These are phyloP conservation scores for Scomber colias DNA, from an alignment of 2,113 vertebrate species.

Conservation along the genomic window DNA sequence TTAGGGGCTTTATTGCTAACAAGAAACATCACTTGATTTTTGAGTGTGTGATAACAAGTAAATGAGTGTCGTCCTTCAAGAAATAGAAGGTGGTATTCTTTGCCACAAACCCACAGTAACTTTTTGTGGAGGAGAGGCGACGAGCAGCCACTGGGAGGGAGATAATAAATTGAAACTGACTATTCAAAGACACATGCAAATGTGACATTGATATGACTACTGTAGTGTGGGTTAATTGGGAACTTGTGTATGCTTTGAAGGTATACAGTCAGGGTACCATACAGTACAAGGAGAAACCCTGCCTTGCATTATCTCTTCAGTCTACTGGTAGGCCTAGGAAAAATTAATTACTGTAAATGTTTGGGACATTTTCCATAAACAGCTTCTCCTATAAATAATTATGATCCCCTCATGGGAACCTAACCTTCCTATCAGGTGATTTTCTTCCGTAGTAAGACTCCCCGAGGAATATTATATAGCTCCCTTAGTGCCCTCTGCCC, in stretches of 20 bases:
- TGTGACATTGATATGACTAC: not conserved
- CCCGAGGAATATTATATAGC: not conserved
- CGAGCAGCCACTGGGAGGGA: not conserved
- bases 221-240: not conserved
- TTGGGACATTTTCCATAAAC: constrained; percentile 45
- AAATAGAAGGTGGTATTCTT: not conserved
- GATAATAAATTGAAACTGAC: not conserved
- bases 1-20: constrained; percentile 45
- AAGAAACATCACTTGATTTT: constrained; percentile 52
- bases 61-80: not conserved
- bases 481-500: not conserved
- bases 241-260: not conserved
- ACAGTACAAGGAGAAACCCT: constrained; percentile 7
- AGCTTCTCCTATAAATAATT: not conserved
- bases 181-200: constrained; percentile 19
- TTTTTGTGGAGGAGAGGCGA: not conserved
- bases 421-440: too few relatives aligned
- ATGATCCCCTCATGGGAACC: too few relatives aligned
- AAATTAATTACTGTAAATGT: constrained; percentile 13
- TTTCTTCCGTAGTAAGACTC: not conserved
- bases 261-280: not conserved
- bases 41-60: constrained; percentile 17
- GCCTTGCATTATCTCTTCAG: not conserved
- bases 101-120: not conserved
- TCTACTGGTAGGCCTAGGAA: not conserved